Conservation (phyloP, 2,888 invertebrate species). For the Drosophila anomalipes region DNA sequence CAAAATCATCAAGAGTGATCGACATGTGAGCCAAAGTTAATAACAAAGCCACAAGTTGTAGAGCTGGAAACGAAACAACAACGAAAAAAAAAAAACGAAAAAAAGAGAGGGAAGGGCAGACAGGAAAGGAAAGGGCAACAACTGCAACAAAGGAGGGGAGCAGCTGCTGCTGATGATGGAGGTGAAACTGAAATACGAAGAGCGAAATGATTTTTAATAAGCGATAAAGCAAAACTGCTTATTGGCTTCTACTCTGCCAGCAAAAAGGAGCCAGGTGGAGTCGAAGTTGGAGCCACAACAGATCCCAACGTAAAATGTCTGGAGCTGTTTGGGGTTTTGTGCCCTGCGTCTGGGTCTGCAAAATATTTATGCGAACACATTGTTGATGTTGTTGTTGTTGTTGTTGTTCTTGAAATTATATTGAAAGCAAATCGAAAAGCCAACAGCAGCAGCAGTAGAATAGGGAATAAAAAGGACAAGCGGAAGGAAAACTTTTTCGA, state of each 20-base stretch:
- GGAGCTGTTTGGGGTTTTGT: slow-evolving; percentile 15
- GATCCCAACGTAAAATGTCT: slow-evolving; percentile 8
- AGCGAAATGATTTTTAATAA: slow-evolving; percentile 84
- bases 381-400: slow-evolving; percentile 19
- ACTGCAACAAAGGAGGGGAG: slow-evolving; percentile 24
- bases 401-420: slow-evolving; percentile 57
- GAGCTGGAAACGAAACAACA: not conserved
- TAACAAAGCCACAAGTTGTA: slow-evolving; percentile 70
- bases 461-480: slow-evolving; percentile 23
- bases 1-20: slow-evolving; percentile 82
- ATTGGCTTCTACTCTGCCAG: slow-evolving; percentile 64
- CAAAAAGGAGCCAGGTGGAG: slow-evolving; percentile 57
- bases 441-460: slow-evolving; percentile 54
- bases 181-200: slow-evolving; percentile 80
- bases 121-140: slow-evolving; percentile 15
- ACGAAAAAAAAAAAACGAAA: not conserved
- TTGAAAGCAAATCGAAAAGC: slow-evolving; percentile 78
- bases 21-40: slow-evolving; percentile 83
- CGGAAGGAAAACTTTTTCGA: slow-evolving; percentile 70
- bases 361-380: slow-evolving; percentile 69
- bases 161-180: slow-evolving; percentile 45
- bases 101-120: slow-evolving; percentile 25
- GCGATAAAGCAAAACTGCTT: slow-evolving; percentile 84
- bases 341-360: slow-evolving; percentile 1
- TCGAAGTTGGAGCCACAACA: slow-evolving; percentile 15